phyloP scores from a whole-genome alignment of 2,113 vertebrate species.

The Piaya cayana region DNA sequence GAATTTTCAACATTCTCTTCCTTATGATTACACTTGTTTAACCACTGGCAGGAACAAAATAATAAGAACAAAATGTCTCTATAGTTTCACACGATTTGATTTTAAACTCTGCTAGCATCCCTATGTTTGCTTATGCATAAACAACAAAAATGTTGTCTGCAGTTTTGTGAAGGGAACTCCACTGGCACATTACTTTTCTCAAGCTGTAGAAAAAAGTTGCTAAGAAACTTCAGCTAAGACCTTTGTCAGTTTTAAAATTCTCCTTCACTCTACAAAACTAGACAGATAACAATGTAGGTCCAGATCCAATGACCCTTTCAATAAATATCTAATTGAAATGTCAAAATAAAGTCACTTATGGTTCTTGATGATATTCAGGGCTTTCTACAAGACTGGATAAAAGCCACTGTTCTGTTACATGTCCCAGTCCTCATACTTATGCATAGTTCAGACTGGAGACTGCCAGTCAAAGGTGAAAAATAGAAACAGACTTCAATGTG shows the following conservation, averaged over 20 bases:
- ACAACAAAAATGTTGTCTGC: neutral
- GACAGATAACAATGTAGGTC: neutral
- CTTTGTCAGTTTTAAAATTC: neutral
- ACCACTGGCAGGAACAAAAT: neutral
- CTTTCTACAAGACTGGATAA: neutral
- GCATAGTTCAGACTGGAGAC: neutral
- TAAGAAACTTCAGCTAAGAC: neutral
- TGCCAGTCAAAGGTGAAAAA: neutral
- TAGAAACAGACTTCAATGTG: neutral
- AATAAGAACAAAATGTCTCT: neutral
- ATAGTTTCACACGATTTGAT: neutral
- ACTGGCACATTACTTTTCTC: neutral
- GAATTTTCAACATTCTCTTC: neutral
- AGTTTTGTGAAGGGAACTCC: neutral
- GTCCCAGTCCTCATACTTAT: rapidly evolving
- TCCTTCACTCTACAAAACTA: neutral
- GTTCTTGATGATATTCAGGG: neutral
- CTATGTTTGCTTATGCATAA: conserved; percentile 25
- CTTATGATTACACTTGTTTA: neutral
- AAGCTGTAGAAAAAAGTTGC: neutral
- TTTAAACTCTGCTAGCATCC: neutral
- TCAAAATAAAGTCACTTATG: neutral
- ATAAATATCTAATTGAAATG: neutral
- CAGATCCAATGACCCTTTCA: neutral
- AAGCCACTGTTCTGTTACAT: neutral